A percentile compares a stretch with the other conserved stretches of the same genome.
phyloP scores from a whole-genome alignment of 2,888 invertebrate species.

The Subacronicta megacephala region DNA sequence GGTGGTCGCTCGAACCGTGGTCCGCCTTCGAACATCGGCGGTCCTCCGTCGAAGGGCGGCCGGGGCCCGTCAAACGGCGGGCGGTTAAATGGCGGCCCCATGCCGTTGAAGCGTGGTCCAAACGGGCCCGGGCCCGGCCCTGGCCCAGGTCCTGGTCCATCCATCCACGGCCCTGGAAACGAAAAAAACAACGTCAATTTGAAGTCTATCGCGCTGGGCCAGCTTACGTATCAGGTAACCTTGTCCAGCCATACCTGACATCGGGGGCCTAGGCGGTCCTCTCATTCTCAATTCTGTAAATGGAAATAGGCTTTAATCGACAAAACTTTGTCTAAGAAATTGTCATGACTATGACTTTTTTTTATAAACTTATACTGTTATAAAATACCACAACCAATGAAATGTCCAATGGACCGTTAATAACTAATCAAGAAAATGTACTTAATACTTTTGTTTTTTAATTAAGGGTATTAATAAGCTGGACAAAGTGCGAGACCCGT shows the following conservation, averaged over 20 bases:
- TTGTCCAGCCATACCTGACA: constrained; percentile 75
- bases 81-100: constrained; percentile 71
- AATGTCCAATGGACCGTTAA: no score
- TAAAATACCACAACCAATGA: no score
- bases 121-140: constrained; percentile 73
- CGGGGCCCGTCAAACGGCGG: constrained; percentile 73
- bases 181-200: constrained; percentile 17
- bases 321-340: constrained; percentile 10
- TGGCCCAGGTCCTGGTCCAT: constrained; percentile 71
- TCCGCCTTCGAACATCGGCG: constrained; percentile 49
- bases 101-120: constrained; percentile 76
- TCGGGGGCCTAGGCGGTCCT: constrained; percentile 79
- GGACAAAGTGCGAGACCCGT: no score
- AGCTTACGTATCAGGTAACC: constrained; percentile 35
- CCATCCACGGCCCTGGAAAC: constrained; percentile 85
- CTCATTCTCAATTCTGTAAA: constrained; percentile 87
- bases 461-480: no score
- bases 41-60: constrained; percentile 64
- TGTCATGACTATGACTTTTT: no score
- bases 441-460: no score
- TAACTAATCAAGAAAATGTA: no score
- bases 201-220: constrained; percentile 30
- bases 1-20: constrained; percentile 61
- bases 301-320: constrained; percentile 64
- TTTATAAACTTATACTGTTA: no score